Percentiles rank a stretch among this genome's conserved stretches.
phyloP scores from a whole-genome alignment of 2,888 invertebrate species.

The Malachius bipustulatus region DNA sequence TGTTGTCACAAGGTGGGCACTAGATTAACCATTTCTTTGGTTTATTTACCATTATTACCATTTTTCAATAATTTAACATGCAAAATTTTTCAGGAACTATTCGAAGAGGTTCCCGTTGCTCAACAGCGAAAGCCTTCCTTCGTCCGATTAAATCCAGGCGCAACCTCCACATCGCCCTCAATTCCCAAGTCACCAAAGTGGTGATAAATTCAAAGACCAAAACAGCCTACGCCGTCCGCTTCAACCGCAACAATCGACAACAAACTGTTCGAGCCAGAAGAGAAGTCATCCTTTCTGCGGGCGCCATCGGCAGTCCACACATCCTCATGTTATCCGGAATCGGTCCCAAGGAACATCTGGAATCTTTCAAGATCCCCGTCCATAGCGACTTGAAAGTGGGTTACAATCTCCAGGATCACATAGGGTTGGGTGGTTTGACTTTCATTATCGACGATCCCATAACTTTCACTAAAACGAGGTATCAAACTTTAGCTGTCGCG shows the following conservation, averaged over 20 bases:
- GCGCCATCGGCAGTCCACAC: slow-evolving; percentile 80
- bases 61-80: slow-evolving; percentile 7
- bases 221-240: slow-evolving; percentile 66
- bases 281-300: slow-evolving; percentile 77
- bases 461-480: slow-evolving; percentile 64
- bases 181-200: slow-evolving; percentile 59
- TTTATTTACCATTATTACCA: background rate
- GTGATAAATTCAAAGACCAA: slow-evolving; percentile 54
- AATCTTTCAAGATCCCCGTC: slow-evolving; percentile 59
- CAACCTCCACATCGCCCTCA: slow-evolving; percentile 70
- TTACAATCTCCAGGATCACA: slow-evolving; percentile 78
- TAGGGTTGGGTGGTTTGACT: slow-evolving; percentile 73
- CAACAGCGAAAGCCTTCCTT: slow-evolving; percentile 79
- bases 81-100: slow-evolving; percentile 43
- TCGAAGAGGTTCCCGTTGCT: slow-evolving; percentile 72
- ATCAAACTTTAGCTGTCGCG: slow-evolving; percentile 63
- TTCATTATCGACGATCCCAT: slow-evolving; percentile 72
- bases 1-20: slow-evolving; percentile 76
- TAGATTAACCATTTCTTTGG: no score
- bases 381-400: slow-evolving; percentile 67
- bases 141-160: slow-evolving; percentile 63
- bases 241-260: slow-evolving; percentile 51
- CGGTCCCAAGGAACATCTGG: slow-evolving; percentile 65
- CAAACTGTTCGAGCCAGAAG: slow-evolving; percentile 59
- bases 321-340: slow-evolving; percentile 85